A percentile compares a stretch with the other conserved stretches of the same genome.
Conservation (phyloP, 2,888 invertebrate genomes). For the Pandemis corylana region DNA sequence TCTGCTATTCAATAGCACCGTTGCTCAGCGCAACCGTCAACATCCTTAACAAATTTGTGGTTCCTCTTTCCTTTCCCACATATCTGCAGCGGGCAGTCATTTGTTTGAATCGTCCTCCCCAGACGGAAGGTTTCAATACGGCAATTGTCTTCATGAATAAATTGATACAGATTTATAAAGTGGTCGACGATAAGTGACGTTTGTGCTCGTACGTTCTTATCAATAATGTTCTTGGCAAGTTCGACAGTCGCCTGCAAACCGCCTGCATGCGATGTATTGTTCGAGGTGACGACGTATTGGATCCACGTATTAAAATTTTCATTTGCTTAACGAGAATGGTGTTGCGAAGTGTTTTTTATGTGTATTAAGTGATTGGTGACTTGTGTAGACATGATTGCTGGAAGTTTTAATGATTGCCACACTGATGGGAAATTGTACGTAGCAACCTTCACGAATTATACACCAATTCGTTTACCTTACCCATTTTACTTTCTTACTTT, state of each 20-base stretch:
- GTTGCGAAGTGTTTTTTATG: slow-evolving; percentile 27
- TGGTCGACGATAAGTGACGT: slow-evolving; percentile 75
- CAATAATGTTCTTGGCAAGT: slow-evolving; percentile 73
- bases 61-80: slow-evolving; percentile 26
- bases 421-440: slow-evolving; percentile 83
- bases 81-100: slow-evolving; percentile 11
- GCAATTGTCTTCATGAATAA: slow-evolving; percentile 78
- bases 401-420: slow-evolving; percentile 67
- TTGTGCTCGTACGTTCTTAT: slow-evolving; percentile 62
- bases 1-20: not conserved
- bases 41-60: not conserved
- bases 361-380: slow-evolving; percentile 51
- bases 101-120: slow-evolving; percentile 30
- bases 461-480: not conserved
- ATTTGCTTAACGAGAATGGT: slow-evolving; percentile 6
- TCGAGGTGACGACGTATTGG: slow-evolving; percentile 44
- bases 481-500: not conserved
- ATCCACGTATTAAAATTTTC: slow-evolving; percentile 44
- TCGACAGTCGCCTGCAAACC: slow-evolving; percentile 69
- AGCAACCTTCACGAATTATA: slow-evolving; percentile 8
- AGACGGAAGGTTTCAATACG: slow-evolving; percentile 37
- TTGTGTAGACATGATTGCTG: slow-evolving; percentile 75
- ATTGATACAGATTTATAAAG: slow-evolving; percentile 82
- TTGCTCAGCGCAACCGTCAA: not conserved
- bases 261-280: slow-evolving; percentile 64